These are phyloP conservation scores for Dascyllus trimaculatus DNA, from an alignment of 2,113 vertebrate species.

Conservation along the genomic window DNA sequence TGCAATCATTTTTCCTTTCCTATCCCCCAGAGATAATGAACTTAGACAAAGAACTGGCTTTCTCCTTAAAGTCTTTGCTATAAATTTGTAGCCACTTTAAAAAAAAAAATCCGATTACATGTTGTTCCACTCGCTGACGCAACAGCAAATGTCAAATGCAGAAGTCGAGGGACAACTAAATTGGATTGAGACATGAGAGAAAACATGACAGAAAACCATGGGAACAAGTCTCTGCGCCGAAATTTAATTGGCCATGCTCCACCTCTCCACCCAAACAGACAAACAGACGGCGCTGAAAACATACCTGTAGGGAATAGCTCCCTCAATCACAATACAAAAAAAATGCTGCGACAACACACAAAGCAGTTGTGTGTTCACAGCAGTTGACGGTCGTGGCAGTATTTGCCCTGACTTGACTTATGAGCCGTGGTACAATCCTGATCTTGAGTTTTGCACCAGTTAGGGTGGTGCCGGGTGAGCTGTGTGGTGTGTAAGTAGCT, in stretches of 20 bases:
- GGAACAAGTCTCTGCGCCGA: neutral
- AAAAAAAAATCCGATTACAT: neutral
- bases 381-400: too few species aligned
- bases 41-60: neutral
- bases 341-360: too few species aligned
- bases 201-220: neutral
- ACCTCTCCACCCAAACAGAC: too few species aligned
- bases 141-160: slow-evolving; percentile 5
- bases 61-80: neutral
- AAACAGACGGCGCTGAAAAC: too few species aligned
- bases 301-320: too few species aligned
- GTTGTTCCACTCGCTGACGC: neutral
- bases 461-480: neutral
- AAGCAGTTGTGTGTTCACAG: too few species aligned
- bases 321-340: too few species aligned
- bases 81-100: slow-evolving; percentile 3
- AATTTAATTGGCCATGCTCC: neutral
- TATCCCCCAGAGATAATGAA: neutral
- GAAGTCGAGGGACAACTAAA: neutral
- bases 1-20: neutral
- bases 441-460: neutral
- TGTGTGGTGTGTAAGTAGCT: neutral
- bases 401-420: too few species aligned
- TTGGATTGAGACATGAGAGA: neutral
- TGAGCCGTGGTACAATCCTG: too few species aligned